Conservation (phyloP, 2,888 invertebrate genomes). For the Drosophila mimica region DNA sequence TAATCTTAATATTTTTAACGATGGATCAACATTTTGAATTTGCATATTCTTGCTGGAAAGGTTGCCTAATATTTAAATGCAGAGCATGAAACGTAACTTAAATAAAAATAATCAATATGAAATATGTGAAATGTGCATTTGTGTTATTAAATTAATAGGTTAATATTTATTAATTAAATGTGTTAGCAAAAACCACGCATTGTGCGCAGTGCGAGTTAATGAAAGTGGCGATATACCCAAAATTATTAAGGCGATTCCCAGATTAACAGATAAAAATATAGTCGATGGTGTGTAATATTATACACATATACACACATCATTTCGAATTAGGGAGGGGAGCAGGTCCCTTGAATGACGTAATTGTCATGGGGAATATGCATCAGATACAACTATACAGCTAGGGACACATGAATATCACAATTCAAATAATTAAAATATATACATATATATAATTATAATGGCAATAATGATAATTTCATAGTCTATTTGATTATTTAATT, state of each 20-base stretch:
- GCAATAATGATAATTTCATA: not conserved
- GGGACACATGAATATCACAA: not conserved
- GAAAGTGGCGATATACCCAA: slow-evolving; percentile 5
- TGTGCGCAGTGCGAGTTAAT: not conserved
- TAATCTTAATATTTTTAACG: not conserved
- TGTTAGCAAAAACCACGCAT: slow-evolving; percentile 1
- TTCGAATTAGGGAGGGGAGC: not conserved
- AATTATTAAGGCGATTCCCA: slow-evolving; percentile 12
- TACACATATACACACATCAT: too few relatives aligned
- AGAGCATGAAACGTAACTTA: not conserved
- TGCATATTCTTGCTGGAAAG: not conserved
- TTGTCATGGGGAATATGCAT: slow-evolving; percentile 2
- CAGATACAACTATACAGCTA: slow-evolving; percentile 5
- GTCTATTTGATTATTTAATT: not conserved
- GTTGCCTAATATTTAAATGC: not conserved
- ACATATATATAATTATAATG: not conserved
- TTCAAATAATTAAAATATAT: not conserved
- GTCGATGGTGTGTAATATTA: too few relatives aligned
- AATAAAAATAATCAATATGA: not conserved
- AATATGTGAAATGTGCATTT: not conserved
- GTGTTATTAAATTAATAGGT: not conserved
- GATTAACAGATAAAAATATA: not conserved
- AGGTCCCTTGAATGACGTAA: slow-evolving; percentile 22
- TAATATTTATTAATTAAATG: not conserved
- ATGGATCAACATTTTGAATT: not conserved